Base-by-base conservation (phyloP, 2,113 vertebrate species). In the Echinops telfairi region DNA sequence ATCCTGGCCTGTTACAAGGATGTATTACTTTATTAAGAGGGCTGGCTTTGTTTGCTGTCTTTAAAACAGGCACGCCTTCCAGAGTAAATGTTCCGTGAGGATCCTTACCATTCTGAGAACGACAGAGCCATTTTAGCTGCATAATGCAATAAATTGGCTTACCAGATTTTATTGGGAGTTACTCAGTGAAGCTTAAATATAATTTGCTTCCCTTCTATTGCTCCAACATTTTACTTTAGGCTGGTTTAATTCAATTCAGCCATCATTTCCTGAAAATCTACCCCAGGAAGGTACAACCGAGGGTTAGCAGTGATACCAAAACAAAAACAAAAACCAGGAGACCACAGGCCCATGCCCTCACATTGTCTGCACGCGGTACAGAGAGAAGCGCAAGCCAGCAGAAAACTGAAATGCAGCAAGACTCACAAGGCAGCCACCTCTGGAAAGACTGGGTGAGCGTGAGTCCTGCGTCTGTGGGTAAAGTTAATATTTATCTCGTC, bases 121-220 rank as follows among this genome's bases (percentile, higher is more conserved):
- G 33, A 73, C 90, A 47, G 94, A 95, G 94, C 5, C 68, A n/a
- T 68, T 73, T 64, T 40, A 91, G 7, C 25, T 40, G 40, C 66
- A 43, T 83, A 88, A 90, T 96, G 96, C 94, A 96, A 95, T 96
- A 93, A 95, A 97, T 83, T 94, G 96, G 95, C 92, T 97, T 95
- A 97, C 86, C 88, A 97, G 92, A 92, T 94, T 97, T 97, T 97
- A 98, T 93, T 96, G 95, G 96, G 97, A 98, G 92, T 94, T 94
- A 91, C 97, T 97, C 96, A 96, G 84, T 97, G 88, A 97, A 96
- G 80, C 80, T 94, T 96, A 96, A 97, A 97, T 95, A 96, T 81
- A 92, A 97, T 95, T 96, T 93, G 91, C 53, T 71, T 86, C 23
- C 57, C 43, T 88, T 80, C 53, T 66, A 87, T 83, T 15, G 58